Conservation (phyloP, 1,140 invertebrate species). For the Megalonaias nervosa region DNA sequence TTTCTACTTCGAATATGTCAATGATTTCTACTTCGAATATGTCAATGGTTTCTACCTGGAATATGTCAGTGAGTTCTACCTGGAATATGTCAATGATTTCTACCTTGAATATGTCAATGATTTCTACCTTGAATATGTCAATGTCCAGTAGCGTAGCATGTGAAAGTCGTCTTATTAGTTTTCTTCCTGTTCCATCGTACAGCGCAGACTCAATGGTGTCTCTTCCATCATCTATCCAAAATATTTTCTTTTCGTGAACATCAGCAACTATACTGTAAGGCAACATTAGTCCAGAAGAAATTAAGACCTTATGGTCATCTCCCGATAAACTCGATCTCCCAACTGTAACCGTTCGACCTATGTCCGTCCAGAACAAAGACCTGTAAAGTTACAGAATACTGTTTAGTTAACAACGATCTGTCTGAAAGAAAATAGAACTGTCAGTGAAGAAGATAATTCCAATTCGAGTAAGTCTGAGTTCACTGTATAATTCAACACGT, state of each 20-base stretch:
- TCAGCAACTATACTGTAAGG: slow-evolving; percentile 11
- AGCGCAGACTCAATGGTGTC: not conserved
- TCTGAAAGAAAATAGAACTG: too few species aligned
- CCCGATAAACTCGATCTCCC: slow-evolving; percentile 3
- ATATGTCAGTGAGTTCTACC: too few species aligned
- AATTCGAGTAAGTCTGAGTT: too few species aligned
- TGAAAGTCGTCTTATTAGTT: not conserved
- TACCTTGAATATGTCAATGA: too few species aligned
- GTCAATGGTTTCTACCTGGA: too few species aligned
- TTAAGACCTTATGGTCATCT: not conserved
- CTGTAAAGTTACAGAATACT: not conserved
- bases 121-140: not conserved
- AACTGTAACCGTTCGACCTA: slow-evolving; percentile 11
- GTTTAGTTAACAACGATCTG: too few species aligned
- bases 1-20: too few species aligned
- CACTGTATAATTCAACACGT: too few species aligned
- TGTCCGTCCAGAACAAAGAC: slow-evolving; percentile 20
- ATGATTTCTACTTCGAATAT: too few species aligned
- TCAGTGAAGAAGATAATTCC: too few species aligned
- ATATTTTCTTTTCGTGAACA: slow-evolving; percentile 2
- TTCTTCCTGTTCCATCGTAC: slow-evolving; percentile 3
- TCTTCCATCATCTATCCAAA: slow-evolving; percentile 7
- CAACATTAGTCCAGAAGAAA: not conserved
- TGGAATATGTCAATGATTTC: too few species aligned
- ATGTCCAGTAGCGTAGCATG: slow-evolving; percentile 2